A percentile compares a stretch with the other conserved stretches of the same genome.
Evolutionary conservation across 1,140 invertebrate genomes (phyloP).

Genomic region (Ctenoplectra terminalis): DNA sequence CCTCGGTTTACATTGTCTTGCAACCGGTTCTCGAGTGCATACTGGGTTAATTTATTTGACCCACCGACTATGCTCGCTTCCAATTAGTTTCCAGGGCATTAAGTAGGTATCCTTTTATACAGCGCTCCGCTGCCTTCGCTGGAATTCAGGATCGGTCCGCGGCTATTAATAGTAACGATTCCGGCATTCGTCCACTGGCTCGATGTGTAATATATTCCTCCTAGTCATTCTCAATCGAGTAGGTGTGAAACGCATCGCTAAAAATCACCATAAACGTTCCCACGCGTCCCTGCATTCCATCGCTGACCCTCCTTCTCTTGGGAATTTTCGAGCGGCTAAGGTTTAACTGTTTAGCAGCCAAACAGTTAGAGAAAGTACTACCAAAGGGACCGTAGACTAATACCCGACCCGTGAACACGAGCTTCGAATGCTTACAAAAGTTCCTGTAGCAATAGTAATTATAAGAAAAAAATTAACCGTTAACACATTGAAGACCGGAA

Average conservation of each 20-base stretch:
- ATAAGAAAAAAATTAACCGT: background rate
- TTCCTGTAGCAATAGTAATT: too few species aligned
- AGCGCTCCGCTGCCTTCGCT: background rate
- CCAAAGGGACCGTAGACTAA: background rate
- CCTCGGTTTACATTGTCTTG: slow-evolving; percentile 58
- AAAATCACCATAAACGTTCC: background rate
- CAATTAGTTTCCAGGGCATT: slow-evolving; percentile 65
- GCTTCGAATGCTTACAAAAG: too few species aligned
- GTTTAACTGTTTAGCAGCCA: background rate
- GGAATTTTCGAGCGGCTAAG: background rate
- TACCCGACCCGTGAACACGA: background rate
- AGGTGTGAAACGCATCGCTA: background rate
- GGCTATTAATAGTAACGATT: slow-evolving; percentile 16
- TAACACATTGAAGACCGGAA: too few species aligned
- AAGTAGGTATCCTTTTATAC: slow-evolving; percentile 48
- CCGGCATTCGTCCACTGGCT: background rate
- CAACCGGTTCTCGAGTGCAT: slow-evolving; percentile 38
- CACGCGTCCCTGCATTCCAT: background rate
- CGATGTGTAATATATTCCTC: background rate
- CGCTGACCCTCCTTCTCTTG: background rate
- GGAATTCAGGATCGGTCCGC: slow-evolving; percentile 8
- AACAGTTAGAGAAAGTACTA: slow-evolving; percentile 3
- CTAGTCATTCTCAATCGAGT: background rate
- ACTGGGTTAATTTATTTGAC: slow-evolving; percentile 79
- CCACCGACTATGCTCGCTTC: slow-evolving; percentile 59